Conservation (phyloP, 2,888 invertebrate species). For the Polydrusus pterygomalis region DNA sequence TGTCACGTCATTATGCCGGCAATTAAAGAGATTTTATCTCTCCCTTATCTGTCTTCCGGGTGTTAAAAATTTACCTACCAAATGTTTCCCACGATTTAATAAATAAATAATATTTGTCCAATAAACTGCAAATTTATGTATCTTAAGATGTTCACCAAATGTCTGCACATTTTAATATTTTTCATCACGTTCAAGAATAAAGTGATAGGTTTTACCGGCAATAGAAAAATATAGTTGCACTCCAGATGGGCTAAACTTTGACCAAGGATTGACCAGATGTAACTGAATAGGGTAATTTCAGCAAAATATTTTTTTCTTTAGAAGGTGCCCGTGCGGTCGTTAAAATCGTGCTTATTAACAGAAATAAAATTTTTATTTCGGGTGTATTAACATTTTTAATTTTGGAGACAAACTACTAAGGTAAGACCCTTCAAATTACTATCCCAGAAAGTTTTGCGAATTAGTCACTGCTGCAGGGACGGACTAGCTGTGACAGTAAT, state of each 20-base stretch:
- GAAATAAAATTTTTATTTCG: too few species aligned
- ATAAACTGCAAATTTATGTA: conserved; percentile 14
- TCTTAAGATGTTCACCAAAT: conserved; percentile 21
- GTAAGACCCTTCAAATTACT: neutral
- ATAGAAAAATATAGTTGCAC: conserved; percentile 28
- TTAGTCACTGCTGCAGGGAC: too few species aligned
- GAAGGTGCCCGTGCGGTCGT: neutral
- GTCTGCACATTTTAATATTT: conserved; percentile 13
- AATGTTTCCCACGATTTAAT: conserved; percentile 6
- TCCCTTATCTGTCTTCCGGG: neutral
- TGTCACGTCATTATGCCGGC: too few species aligned
- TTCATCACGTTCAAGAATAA: conserved; percentile 32
- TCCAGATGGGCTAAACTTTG: conserved; percentile 29
- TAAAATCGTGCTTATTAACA: too few species aligned
- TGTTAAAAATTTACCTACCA: conserved; percentile 4
- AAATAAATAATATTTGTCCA: conserved; percentile 5
- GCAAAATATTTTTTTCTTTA: neutral
- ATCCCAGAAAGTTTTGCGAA: too few species aligned
- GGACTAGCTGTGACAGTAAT: too few species aligned
- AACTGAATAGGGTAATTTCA: neutral
- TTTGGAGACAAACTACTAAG: too few species aligned
- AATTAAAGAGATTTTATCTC: too few species aligned
- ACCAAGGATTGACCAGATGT: conserved; percentile 26
- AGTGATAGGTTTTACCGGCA: conserved; percentile 32
- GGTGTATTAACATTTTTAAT: too few species aligned